A percentile compares a stretch with the other conserved stretches of the same genome.
Conservation (phyloP, 2,888 invertebrate genomes). For the Julus scandinavius region DNA sequence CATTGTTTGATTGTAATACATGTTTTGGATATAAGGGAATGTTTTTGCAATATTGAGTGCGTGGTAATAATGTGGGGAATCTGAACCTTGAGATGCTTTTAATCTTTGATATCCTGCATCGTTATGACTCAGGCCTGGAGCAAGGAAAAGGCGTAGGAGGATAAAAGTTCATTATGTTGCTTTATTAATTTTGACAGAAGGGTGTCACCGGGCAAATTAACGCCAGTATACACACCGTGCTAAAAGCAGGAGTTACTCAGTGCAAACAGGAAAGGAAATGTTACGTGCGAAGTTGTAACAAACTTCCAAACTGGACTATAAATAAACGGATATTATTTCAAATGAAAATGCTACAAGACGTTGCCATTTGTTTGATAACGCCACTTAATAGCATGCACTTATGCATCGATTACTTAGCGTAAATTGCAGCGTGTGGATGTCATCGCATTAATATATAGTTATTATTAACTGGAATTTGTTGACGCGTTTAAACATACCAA, state of each 20-base stretch:
- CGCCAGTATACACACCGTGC: not conserved
- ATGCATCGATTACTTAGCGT: not conserved
- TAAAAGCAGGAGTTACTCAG: not conserved
- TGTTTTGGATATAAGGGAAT: not conserved
- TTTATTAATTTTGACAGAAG: slow-evolving; percentile 30
- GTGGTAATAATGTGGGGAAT: not conserved
- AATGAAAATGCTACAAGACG: not conserved
- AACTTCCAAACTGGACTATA: not conserved
- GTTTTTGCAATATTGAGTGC: not conserved
- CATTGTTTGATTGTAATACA: not conserved
- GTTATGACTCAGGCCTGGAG: not conserved
- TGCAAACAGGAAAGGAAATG: not conserved
- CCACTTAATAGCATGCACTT: slow-evolving; percentile 8
- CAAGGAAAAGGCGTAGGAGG: slow-evolving; percentile 26
- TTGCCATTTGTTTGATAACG: not conserved
- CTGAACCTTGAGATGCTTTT: not conserved
- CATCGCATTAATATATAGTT: not conserved
- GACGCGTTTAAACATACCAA: not conserved
- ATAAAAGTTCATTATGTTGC: slow-evolving; percentile 11
- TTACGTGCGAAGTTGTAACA: not conserved
- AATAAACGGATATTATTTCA: not conserved
- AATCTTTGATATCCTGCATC: not conserved
- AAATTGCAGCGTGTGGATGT: not conserved
- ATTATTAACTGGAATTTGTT: not conserved
- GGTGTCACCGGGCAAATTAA: not conserved